Conservation (phyloP, 2,797 vertebrate species). For the Schizopygopsis pylzovi region DNA sequence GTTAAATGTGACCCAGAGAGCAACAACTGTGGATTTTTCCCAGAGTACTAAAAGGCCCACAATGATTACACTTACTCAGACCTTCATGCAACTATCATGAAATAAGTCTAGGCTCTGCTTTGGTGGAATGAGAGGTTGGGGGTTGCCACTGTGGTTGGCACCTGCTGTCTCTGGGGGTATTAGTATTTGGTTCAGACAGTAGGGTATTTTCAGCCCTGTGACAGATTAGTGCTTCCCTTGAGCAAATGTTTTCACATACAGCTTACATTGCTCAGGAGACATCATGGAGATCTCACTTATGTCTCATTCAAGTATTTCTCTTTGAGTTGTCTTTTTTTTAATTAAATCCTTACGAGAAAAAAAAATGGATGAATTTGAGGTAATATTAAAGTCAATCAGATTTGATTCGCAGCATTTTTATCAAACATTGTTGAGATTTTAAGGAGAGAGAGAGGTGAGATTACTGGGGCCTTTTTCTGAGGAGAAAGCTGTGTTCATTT, state of each 20-base stretch:
- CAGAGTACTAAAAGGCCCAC: neutral
- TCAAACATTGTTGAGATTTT: neutral
- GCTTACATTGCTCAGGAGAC: slow-evolving; percentile 31
- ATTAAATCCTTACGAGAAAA: too few species aligned
- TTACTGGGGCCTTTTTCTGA: neutral
- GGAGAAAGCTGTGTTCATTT: neutral
- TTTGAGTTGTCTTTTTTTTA: too few species aligned
- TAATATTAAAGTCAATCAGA: neutral
- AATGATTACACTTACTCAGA: neutral
- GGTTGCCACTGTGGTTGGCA: slow-evolving; percentile 6
- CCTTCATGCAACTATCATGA: neutral
- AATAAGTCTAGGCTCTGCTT: neutral
- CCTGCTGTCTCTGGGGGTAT: slow-evolving; percentile 23
- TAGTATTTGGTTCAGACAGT: slow-evolving; percentile 26
- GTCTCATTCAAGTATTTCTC: neutral
- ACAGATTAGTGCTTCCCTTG: slow-evolving; percentile 48
- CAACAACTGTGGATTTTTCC: slow-evolving; percentile 17
- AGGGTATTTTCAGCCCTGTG: slow-evolving; percentile 48
- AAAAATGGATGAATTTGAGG: neutral
- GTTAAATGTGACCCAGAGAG: slow-evolving; percentile 41
- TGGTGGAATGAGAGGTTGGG: neutral
- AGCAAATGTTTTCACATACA: slow-evolving; percentile 44
- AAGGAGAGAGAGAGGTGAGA: neutral
- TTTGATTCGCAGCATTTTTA: neutral
- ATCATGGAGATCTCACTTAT: neutral